Evolutionary conservation across 2,797 vertebrate species (phyloP).

Genomic region (Craterocephalus amniculus): DNA sequence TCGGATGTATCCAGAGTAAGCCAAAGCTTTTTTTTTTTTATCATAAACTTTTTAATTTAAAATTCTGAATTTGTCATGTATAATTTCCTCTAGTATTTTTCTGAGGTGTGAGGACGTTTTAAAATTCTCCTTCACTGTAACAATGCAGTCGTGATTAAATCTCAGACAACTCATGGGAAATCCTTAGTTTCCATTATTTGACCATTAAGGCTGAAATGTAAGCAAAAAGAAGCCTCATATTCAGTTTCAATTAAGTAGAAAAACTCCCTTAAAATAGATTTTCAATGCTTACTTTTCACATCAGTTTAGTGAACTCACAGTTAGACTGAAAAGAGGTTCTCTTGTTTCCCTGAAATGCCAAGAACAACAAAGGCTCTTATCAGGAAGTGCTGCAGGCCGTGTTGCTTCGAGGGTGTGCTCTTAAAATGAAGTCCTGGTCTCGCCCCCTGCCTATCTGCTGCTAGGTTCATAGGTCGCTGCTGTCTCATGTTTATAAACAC

Average conservation of each 20-base stretch:
- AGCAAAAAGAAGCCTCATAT: not conserved
- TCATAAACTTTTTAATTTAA: not conserved
- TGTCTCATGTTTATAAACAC: conserved; percentile 82
- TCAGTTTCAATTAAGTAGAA: not conserved
- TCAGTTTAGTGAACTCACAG: conserved; percentile 22
- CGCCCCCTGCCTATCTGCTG: conserved; percentile 64
- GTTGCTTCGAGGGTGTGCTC: conserved; percentile 59
- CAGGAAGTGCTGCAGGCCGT: conserved; percentile 59
- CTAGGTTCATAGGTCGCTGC: conserved; percentile 83
- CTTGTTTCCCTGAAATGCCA: conserved; percentile 44
- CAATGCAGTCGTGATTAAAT: not conserved
- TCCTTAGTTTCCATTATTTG: conserved; percentile 4
- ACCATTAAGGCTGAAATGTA: conserved; percentile 5
- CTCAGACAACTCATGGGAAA: not conserved
- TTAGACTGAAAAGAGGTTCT: conserved; percentile 13
- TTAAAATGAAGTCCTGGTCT: conserved; percentile 61
- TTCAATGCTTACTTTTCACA: conserved; percentile 4
- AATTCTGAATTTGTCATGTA: too few relatives aligned
- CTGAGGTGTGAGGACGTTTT: not conserved
- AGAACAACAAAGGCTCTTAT: conserved; percentile 71
- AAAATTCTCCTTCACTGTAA: not conserved
- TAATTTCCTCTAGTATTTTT: not conserved
- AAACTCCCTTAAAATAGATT: not conserved
- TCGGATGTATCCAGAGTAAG: not conserved
- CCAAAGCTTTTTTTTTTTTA: not conserved